These are phyloP conservation scores for Diachasma alloeum DNA, from an alignment of 1,140 invertebrate species.

Conservation along the genomic window DNA sequence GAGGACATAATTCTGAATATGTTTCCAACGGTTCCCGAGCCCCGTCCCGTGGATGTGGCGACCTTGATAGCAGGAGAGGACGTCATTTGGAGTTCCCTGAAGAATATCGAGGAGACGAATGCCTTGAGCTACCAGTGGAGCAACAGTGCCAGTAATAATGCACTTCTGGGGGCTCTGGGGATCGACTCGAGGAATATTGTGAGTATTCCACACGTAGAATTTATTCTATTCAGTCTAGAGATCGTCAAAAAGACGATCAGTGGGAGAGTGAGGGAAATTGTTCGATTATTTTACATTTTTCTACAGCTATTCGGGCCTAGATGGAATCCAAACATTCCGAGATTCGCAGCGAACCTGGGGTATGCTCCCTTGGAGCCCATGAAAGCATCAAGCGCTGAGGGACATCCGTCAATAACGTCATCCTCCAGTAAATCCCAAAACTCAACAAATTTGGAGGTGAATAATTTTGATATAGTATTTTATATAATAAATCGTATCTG, in stretches of 20 bases:
- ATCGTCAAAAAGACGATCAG: too few species aligned
- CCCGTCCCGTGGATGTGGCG: slow-evolving; percentile 45
- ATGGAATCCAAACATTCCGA: slow-evolving; percentile 79
- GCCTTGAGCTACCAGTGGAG: slow-evolving; percentile 77
- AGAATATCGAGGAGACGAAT: slow-evolving; percentile 74
- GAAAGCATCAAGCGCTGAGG: slow-evolving; percentile 63
- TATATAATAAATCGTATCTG: too few species aligned
- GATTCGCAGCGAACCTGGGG: slow-evolving; percentile 81
- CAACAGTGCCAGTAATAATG: slow-evolving; percentile 75
- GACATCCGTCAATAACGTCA: slow-evolving; percentile 35
- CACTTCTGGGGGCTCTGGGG: slow-evolving; percentile 74
- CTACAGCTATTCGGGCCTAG: slow-evolving; percentile 78
- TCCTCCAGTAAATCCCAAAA: slow-evolving; percentile 51
- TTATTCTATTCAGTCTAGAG: background rate
- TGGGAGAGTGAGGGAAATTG: too few species aligned
- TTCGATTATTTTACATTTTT: background rate
- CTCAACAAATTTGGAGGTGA: slow-evolving; percentile 49
- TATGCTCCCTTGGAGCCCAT: slow-evolving; percentile 78
- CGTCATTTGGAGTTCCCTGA: slow-evolving; percentile 66
- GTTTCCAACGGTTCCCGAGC: slow-evolving; percentile 47
- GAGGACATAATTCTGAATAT: slow-evolving; percentile 59
- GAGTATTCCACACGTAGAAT: slow-evolving; percentile 60
- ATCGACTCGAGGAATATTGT: slow-evolving; percentile 87
- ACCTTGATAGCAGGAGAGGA: slow-evolving; percentile 51
- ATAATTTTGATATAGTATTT: slow-evolving; percentile 12